Evolutionary conservation across 2,888 invertebrate species (phyloP).

Genomic region (Adelphocoris suturalis): DNA sequence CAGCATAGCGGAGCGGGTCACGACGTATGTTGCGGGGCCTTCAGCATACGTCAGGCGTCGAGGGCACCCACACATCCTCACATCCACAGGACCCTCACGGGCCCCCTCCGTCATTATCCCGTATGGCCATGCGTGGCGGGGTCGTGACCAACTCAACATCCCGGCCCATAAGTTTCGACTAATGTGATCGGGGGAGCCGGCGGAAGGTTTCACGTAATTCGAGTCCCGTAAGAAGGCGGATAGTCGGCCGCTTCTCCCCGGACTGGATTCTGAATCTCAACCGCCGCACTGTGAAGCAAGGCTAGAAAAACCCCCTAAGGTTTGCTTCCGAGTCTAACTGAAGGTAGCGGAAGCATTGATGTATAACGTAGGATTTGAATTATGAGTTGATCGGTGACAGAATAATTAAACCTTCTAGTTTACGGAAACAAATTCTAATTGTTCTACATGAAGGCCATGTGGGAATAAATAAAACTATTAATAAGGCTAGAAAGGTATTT

Average conservation of each 20-base stretch:
- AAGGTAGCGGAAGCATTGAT: too few relatives aligned
- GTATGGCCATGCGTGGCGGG: constrained; percentile 66
- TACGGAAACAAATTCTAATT: too few relatives aligned
- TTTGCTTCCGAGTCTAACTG: too few relatives aligned
- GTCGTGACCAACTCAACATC: constrained; percentile 68
- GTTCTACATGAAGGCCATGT: too few relatives aligned
- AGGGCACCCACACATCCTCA: not conserved
- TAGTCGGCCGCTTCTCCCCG: not conserved
- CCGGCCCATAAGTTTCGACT: constrained; percentile 46
- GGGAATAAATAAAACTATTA: too few relatives aligned
- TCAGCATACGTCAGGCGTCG: not conserved
- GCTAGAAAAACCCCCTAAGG: too few relatives aligned
- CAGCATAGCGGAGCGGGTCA: constrained; percentile 33
- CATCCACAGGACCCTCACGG: not conserved
- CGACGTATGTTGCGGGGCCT: constrained; percentile 53
- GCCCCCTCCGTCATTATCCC: constrained; percentile 62
- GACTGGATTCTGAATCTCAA: not conserved
- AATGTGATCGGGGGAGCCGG: not conserved
- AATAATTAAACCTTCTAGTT: too few relatives aligned
- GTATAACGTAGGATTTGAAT: too few relatives aligned
- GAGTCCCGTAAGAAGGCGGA: not conserved
- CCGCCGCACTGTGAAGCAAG: not conserved
- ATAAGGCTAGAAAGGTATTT: too few relatives aligned
- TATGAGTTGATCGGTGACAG: too few relatives aligned
- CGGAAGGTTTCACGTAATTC: constrained; percentile 5